Evolutionary conservation across 2,888 invertebrate species (phyloP).

Genomic region (Clivina fossor): DNA sequence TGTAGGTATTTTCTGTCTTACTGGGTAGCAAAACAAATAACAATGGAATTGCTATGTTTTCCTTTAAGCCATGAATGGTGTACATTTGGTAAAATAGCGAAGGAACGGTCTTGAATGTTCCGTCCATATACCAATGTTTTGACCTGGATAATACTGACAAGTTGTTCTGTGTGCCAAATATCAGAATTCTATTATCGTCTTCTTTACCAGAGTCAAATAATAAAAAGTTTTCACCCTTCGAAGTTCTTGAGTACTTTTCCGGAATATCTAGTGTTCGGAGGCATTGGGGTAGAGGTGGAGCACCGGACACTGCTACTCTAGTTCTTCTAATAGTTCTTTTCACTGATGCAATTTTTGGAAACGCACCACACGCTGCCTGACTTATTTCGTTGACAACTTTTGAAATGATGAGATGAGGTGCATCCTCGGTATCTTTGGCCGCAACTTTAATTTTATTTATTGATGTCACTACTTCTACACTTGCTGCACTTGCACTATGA

Average conservation of each 20-base stretch:
- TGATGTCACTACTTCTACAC: constrained; percentile 10
- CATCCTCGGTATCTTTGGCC: constrained; percentile 9
- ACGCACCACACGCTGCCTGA: background rate
- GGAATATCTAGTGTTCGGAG: constrained; percentile 12
- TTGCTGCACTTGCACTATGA: constrained; percentile 1
- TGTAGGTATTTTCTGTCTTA: constrained; percentile 33
- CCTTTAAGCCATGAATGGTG: constrained; percentile 37
- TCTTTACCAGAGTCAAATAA: constrained; percentile 16
- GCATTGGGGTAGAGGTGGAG: constrained; percentile 13
- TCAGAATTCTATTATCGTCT: constrained; percentile 7
- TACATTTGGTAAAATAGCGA: constrained; percentile 37
- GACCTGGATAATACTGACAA: constrained; percentile 4
- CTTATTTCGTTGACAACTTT: too few species aligned
- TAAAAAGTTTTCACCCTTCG: background rate
- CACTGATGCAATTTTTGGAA: constrained; percentile 11
- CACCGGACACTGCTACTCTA: background rate
- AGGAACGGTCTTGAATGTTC: constrained; percentile 39
- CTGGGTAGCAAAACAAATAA: constrained; percentile 36
- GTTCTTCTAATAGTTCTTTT: constrained; percentile 22
- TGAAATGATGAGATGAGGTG: constrained; percentile 6
- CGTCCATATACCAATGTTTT: constrained; percentile 37
- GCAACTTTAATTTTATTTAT: constrained; percentile 5
- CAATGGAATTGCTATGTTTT: constrained; percentile 32
- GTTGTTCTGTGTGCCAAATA: constrained; percentile 19
- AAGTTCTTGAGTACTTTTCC: background rate